These are phyloP conservation scores for Dione juno DNA, from an alignment of 2,888 invertebrate species.

Conservation along the genomic window DNA sequence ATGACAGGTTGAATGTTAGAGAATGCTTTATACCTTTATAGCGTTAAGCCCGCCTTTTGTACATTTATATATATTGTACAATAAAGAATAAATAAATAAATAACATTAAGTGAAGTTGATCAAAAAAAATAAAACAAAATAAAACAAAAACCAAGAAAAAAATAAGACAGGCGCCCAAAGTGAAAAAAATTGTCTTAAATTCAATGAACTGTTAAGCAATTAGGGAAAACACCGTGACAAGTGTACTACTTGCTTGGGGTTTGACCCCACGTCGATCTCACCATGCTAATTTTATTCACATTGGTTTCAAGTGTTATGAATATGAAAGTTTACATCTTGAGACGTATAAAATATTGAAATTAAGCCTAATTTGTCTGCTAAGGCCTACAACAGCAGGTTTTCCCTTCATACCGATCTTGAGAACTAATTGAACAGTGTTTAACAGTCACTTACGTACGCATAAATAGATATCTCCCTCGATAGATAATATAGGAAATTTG, in stretches of 20 bases:
- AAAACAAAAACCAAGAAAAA: neutral
- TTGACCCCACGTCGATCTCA: conserved; percentile 40
- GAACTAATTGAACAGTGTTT: conserved; percentile 55
- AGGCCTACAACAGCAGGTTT: conserved; percentile 62
- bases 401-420: conserved; percentile 59
- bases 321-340: conserved; percentile 54
- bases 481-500: conserved; percentile 23
- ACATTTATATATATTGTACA: no score
- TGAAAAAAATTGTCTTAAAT: neutral
- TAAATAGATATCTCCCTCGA: conserved; percentile 35
- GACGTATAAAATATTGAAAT: conserved; percentile 65
- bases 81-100: no score
- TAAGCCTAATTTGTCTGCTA: conserved; percentile 62
- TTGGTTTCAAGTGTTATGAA: conserved; percentile 52
- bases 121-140: neutral
- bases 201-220: conserved; percentile 12
- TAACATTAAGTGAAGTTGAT: no score
- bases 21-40: no score
- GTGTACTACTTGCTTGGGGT: conserved; percentile 21
- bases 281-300: conserved; percentile 65
- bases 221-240: conserved; percentile 2
- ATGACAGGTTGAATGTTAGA: no score
- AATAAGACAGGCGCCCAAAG: neutral
- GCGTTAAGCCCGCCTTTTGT: no score
- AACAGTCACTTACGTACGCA: conserved; percentile 34